Percentiles rank a stretch among this genome's conserved stretches.
Evolutionary conservation across 2,797 vertebrate species (phyloP).

Genomic region (Alcedo quadribrachys): DNA sequence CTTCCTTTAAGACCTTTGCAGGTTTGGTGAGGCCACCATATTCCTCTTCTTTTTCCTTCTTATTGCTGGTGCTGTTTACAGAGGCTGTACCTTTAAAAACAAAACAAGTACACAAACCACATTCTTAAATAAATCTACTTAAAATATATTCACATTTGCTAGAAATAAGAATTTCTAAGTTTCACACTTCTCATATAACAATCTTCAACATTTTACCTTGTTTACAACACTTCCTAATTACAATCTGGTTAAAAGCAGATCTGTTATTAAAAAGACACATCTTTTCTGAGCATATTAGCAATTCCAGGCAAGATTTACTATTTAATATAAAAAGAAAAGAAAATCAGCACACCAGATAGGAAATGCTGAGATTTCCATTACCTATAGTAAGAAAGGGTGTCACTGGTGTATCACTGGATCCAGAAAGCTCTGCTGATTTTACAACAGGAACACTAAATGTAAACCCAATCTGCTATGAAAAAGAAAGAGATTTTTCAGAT

Average conservation of each 20-base stretch:
- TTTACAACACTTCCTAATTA: not conserved
- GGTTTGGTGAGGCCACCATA: slow-evolving; percentile 87
- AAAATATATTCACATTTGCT: not conserved
- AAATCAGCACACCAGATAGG: not conserved
- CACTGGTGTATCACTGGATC: slow-evolving; percentile 79
- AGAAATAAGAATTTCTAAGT: not conserved
- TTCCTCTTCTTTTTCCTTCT: slow-evolving; percentile 80
- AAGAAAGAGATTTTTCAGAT: not conserved
- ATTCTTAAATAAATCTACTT: not conserved
- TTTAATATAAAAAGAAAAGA: not conserved
- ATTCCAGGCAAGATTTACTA: not conserved
- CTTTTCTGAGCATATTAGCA: not conserved
- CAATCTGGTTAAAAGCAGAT: not conserved
- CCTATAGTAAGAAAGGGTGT: slow-evolving; percentile 75
- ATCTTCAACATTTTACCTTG: not conserved
- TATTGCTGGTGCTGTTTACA: slow-evolving; percentile 72
- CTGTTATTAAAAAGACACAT: not conserved
- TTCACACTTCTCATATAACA: not conserved
- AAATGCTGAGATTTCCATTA: slow-evolving; percentile 62
- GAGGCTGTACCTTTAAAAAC: slow-evolving; percentile 55
- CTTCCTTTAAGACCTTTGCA: slow-evolving; percentile 89
- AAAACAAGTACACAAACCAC: not conserved
- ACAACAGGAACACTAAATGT: slow-evolving; percentile 94
- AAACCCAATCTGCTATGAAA: slow-evolving; percentile 85
- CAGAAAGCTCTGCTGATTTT: slow-evolving; percentile 82